Conservation (phyloP, 2,113 vertebrate species). For the Antechinus flavipes region DNA sequence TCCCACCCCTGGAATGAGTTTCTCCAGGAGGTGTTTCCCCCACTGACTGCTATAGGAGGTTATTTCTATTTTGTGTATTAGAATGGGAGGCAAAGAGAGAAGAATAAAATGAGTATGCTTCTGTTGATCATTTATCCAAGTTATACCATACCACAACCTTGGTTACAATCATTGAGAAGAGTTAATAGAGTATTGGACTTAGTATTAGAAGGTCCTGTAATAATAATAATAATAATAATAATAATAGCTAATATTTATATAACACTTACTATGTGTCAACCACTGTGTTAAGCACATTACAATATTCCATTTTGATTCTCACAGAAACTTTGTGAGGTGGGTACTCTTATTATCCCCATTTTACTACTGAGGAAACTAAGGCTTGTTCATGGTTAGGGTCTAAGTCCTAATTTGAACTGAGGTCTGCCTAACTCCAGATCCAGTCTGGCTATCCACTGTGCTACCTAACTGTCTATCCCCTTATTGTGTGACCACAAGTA, state of each 20-base stretch:
- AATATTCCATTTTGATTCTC: not conserved
- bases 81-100: not conserved
- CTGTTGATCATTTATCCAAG: not conserved
- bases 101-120: not conserved
- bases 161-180: not conserved
- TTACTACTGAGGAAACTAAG: not conserved
- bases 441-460: not conserved
- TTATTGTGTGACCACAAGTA: not conserved
- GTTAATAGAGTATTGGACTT: not conserved
- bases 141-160: not conserved
- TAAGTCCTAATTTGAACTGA: not conserved
- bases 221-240: not conserved
- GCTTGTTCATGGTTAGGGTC: not conserved
- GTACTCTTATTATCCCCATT: not conserved
- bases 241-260: not conserved
- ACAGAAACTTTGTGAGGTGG: not conserved
- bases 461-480: not conserved
- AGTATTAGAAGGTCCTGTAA: not conserved
- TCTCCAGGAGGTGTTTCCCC: not conserved
- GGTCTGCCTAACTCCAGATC: not conserved
- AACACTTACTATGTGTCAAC: not conserved
- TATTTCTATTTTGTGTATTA: not conserved
- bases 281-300: not conserved
- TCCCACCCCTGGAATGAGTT: not conserved
- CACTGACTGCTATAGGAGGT: not conserved